Evolutionary conservation across 2,888 invertebrate species (phyloP), one percentile per base, ranked within the genome.

Genomic region (Temnothorax ravouxi): DNA sequence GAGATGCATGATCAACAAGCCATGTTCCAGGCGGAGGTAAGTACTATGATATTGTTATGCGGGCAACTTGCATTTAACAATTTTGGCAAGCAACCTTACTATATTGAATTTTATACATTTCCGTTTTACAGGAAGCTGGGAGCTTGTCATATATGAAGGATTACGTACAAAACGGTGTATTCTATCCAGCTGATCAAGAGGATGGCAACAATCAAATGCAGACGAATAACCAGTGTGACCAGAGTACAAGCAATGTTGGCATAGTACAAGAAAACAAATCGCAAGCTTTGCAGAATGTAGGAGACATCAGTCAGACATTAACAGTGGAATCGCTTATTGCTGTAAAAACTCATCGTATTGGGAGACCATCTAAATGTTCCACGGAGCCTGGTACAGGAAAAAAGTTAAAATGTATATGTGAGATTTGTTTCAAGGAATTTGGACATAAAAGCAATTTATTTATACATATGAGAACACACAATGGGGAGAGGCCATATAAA

Each of bases 391-490:
- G 80, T 21, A 56, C 89, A 21, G 88, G 90, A 8, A 95, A 94
- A 79, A 94, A 93, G 74, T 86, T 92, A 8, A 94, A 95, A 88
- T 95, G 94, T 62, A 94, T 94, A 66, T 95, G 95, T 88, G 94
- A 94, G 86, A 94, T 94, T 74, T 95, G 95, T 83, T 94, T 94
- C 88, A 94, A 95, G 85, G 94, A 94, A 74, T 95, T 95, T 81
- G 95, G 95, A 13, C 94, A 94, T 82, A 95, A 94, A 84, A 94
- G 94, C 80, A 95, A 95, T 89, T 89, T 94, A 25, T 95, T 95
- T 64, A 95, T 95, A 82, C 95, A 95, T 64, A 95, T 95, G 95
- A 92, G 94, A 61, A 94, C 94, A 69, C 95, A 95, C 86, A 95
- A 94, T 69, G 95, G 95, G 9, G 94, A 95, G 86, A 91, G 95